Conservation (phyloP, 2,113 vertebrate species). For the Pantherophis guttatus region DNA sequence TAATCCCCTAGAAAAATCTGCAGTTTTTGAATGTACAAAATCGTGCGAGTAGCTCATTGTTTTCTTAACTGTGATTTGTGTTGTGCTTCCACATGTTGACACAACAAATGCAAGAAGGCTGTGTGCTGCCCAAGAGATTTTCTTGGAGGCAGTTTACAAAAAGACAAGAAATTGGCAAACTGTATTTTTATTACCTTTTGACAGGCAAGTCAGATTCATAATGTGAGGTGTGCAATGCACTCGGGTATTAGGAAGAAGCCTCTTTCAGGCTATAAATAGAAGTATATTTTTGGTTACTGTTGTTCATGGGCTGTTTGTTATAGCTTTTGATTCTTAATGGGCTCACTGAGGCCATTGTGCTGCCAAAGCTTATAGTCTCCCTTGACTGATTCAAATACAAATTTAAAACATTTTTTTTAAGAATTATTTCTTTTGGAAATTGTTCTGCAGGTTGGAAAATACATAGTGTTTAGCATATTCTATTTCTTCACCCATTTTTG, state of each 20-base stretch:
- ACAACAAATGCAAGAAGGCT: not conserved
- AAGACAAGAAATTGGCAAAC: not conserved
- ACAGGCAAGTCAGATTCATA: not conserved
- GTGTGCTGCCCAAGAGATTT: not conserved
- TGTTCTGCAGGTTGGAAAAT: not conserved
- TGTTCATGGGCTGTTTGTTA: not conserved
- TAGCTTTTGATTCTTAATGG: not conserved
- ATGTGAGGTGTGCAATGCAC: not conserved
- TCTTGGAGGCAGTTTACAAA: not conserved
- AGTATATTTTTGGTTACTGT: not conserved
- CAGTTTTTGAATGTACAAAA: not conserved
- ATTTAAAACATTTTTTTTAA: not conserved
- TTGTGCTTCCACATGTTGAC: not conserved
- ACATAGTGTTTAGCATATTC: not conserved
- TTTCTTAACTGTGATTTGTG: not conserved
- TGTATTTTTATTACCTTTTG: not conserved
- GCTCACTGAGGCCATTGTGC: not conserved
- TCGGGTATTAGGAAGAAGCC: not conserved
- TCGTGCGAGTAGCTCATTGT: not conserved
- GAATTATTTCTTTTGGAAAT: not conserved
- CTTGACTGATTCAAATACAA: not conserved
- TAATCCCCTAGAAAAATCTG: not conserved
- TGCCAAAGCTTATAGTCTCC: not conserved
- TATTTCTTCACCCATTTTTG: not conserved
- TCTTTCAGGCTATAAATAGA: not conserved